phyloP scores from a whole-genome alignment of 64 coral and sea anemone genomes.

The Platygyra sinensis region DNA sequence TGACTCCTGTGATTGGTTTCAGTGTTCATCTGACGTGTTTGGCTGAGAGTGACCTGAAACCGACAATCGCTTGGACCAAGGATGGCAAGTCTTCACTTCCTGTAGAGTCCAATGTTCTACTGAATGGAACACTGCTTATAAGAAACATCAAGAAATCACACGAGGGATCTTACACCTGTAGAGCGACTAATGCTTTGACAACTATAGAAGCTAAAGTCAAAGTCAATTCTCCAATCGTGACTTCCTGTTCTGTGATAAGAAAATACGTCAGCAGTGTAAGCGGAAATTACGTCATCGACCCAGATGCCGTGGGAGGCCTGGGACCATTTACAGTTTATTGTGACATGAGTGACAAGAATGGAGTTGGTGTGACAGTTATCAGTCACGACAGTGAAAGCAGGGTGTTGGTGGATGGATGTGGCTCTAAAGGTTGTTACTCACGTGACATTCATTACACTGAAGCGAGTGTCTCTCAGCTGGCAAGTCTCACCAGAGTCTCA shows the following conservation, averaged over 20 bases:
- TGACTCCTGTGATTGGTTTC: background rate
- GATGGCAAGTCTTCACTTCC: too few relatives aligned
- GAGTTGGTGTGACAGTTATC: conserved; percentile 3
- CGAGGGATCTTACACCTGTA: background rate
- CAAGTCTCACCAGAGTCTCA: background rate
- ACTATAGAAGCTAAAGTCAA: background rate
- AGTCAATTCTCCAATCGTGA: background rate
- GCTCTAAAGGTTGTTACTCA: background rate
- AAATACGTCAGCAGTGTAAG: background rate
- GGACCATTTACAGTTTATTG: background rate
- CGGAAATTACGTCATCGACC: background rate
- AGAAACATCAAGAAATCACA: background rate
- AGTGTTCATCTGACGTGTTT: background rate
- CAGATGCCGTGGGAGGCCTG: background rate
- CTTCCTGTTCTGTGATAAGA: background rate
- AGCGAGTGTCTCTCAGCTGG: background rate
- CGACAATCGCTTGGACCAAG: too few relatives aligned
- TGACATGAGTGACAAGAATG: conserved; percentile 18
- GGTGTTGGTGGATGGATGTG: background rate
- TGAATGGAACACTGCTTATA: background rate
- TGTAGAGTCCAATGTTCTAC: too few relatives aligned
- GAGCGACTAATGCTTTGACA: background rate
- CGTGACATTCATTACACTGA: conserved; percentile 20
- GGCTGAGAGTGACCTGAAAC: background rate
- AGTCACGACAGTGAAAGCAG: conserved; percentile 22